Percentiles rank a stretch among this genome's conserved stretches.
phyloP scores from a whole-genome alignment of 2,888 invertebrate genomes.

The Dynastes grantii region DNA sequence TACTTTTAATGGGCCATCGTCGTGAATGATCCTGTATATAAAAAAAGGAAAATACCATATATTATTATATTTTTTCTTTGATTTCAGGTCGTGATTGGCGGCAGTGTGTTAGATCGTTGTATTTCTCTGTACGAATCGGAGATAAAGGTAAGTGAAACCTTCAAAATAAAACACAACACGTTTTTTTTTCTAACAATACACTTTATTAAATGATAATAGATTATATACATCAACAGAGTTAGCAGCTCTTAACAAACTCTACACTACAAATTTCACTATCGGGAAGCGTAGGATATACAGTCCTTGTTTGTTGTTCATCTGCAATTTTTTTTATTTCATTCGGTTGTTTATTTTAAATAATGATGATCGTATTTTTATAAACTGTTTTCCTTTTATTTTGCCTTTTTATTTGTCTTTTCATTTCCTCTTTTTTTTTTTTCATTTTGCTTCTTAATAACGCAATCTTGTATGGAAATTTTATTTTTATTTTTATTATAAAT shows the following conservation, averaged over 20 bases:
- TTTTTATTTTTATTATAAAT: slow-evolving; percentile 2
- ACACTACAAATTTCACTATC: slow-evolving; percentile 53
- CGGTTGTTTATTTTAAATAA: slow-evolving; percentile 19
- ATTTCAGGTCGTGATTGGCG: slow-evolving; percentile 81
- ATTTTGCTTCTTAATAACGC: neutral
- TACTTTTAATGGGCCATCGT: too few species aligned
- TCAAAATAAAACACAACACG: slow-evolving; percentile 5
- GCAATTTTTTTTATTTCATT: neutral
- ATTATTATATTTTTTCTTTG: neutral
- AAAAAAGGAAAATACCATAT: too few species aligned
- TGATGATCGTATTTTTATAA: slow-evolving; percentile 6
- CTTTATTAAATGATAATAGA: slow-evolving; percentile 68
- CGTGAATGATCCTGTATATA: too few species aligned
- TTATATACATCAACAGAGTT: slow-evolving; percentile 65
- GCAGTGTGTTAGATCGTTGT: slow-evolving; percentile 83
- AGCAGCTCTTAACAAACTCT: slow-evolving; percentile 56
- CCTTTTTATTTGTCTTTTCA: neutral
- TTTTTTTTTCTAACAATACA: slow-evolving; percentile 68
- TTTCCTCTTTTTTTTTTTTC: neutral
- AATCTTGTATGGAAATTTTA: neutral
- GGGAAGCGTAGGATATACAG: slow-evolving; percentile 54
- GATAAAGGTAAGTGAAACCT: slow-evolving; percentile 76
- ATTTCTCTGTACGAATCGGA: slow-evolving; percentile 76
- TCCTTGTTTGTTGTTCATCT: slow-evolving; percentile 44
- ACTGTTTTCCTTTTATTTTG: neutral